These are phyloP conservation scores for Pangasianodon hypophthalmus DNA, from an alignment of 2,113 vertebrate species.

Conservation along the genomic window DNA sequence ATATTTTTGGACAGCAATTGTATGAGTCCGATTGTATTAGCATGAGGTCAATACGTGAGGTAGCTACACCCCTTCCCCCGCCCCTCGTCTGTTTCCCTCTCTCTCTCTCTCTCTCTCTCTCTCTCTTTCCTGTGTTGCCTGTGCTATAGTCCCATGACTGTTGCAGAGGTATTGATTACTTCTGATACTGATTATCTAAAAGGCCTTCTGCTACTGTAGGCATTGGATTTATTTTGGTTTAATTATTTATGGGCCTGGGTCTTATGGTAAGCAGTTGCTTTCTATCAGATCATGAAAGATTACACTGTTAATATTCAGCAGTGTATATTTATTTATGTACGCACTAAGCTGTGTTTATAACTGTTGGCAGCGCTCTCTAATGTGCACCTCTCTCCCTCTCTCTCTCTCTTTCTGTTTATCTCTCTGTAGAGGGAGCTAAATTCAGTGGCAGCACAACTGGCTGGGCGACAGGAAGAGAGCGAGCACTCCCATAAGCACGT, in stretches of 20 bases:
- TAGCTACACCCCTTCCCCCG: constrained; percentile 52
- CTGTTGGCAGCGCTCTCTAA: constrained; percentile 61
- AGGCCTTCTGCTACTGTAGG: constrained; percentile 80
- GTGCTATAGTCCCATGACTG: constrained; percentile 65
- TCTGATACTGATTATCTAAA: constrained; percentile 85
- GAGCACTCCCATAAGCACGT: constrained; percentile 89
- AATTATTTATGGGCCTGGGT: constrained; percentile 84
- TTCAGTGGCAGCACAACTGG: constrained; percentile 83
- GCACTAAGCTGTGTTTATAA: constrained; percentile 68
- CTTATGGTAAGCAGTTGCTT: constrained; percentile 77
- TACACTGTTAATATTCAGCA: constrained; percentile 75
- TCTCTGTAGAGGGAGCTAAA: constrained; percentile 86
- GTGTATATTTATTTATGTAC: constrained; percentile 77
- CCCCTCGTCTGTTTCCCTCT: constrained; percentile 40
- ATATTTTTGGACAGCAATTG: neutral
- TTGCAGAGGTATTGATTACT: constrained; percentile 86
- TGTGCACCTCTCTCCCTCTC: constrained; percentile 45
- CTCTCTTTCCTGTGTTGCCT: constrained; percentile 32
- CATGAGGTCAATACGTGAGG: neutral
- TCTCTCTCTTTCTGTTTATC: constrained; percentile 53
- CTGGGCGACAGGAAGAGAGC: constrained; percentile 81
- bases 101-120: neutral
- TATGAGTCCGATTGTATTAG: neutral
- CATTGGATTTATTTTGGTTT: constrained; percentile 81
- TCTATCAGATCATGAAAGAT: constrained; percentile 75